A percentile compares a stretch with the other conserved stretches of the same genome.
Conservation (phyloP, 2,888 invertebrate species). For the Orchesella flavescens region DNA sequence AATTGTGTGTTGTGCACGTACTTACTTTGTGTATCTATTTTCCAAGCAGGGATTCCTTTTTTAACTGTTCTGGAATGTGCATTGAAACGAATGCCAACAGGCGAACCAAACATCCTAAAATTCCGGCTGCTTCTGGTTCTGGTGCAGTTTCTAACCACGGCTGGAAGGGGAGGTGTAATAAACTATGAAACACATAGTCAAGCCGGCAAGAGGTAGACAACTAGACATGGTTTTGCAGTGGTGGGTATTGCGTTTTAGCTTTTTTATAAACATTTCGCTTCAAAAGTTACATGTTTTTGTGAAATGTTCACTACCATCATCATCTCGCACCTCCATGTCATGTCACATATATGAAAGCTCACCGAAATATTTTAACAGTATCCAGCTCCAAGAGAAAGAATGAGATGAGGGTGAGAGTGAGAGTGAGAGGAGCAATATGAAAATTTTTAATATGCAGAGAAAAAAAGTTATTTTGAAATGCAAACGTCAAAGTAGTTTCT, state of each 20-base stretch:
- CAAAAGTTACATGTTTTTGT: constrained; percentile 18
- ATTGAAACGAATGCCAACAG: constrained; percentile 23
- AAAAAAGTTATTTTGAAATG: constrained; percentile 36
- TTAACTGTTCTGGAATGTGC: constrained; percentile 12
- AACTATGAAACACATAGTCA: constrained; percentile 17
- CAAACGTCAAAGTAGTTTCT: background rate
- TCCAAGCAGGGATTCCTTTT: background rate
- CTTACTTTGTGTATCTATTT: background rate
- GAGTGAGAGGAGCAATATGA: too few species aligned
- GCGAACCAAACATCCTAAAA: constrained; percentile 3
- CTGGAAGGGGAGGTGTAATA: constrained; percentile 38
- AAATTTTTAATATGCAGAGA: background rate
- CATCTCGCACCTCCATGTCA: constrained; percentile 34
- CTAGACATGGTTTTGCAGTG: background rate
- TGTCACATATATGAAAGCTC: background rate
- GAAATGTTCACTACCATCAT: background rate
- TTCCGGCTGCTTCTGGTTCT: background rate
- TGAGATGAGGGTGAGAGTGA: background rate
- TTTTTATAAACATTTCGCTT: constrained; percentile 9
- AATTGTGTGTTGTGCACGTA: background rate
- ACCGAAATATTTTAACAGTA: background rate
- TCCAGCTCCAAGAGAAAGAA: background rate
- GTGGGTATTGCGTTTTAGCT: constrained; percentile 7
- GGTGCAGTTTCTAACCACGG: background rate
- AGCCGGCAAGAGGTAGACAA: constrained; percentile 1